Evolutionary conservation across 2,113 vertebrate genomes (phyloP).

Genomic region (Mesitornis unicolor): DNA sequence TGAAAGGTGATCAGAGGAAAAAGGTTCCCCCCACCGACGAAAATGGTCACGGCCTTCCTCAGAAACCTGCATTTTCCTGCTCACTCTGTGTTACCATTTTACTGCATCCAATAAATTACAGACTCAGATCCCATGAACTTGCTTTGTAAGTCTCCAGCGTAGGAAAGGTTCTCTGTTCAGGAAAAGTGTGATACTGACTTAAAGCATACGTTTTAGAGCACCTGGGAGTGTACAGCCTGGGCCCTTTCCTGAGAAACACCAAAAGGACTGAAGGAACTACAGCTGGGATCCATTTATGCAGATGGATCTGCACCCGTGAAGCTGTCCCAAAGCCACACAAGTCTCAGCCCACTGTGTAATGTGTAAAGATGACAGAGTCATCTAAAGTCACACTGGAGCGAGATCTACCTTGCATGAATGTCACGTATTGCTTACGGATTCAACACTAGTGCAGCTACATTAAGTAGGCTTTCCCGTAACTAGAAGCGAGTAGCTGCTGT

Average conservation of each 20-base stretch:
- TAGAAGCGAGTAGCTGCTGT: neutral
- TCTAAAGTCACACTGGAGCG: neutral
- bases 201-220: neutral
- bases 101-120: neutral
- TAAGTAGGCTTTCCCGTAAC: neutral
- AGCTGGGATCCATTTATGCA: neutral
- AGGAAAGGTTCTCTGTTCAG: neutral
- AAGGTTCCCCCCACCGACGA: too few species aligned
- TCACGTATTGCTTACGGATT: rapidly evolving
- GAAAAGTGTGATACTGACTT: neutral
- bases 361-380: neutral
- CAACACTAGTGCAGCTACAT: neutral
- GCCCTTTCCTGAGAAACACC: neutral
- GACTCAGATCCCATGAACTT: neutral
- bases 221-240: neutral
- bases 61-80: neutral
- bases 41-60: too few species aligned
- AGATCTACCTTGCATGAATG: rapidly evolving
- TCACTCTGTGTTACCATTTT: neutral
- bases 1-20: neutral
- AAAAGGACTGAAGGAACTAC: neutral
- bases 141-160: neutral
- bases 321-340: neutral
- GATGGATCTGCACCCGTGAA: neutral
- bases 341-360: neutral